A percentile compares a stretch with the other conserved stretches of the same genome.
Conservation (phyloP, 2,797 vertebrate genomes). For the Serranus cabrilla region DNA sequence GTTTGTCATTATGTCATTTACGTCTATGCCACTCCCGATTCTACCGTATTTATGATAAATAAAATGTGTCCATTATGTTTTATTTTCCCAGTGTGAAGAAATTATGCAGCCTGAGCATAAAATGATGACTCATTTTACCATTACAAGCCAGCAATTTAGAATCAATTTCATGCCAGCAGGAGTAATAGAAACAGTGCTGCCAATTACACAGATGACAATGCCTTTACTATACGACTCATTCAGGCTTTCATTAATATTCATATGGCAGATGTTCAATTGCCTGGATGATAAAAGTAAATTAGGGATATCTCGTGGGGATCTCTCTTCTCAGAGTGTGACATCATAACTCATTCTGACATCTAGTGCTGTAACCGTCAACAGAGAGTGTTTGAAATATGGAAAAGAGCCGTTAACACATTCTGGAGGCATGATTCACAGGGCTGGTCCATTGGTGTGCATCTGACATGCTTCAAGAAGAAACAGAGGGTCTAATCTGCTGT, state of each 20-base stretch:
- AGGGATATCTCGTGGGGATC: slow-evolving; percentile 53
- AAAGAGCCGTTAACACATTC: slow-evolving; percentile 32
- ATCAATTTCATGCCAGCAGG: slow-evolving; percentile 46
- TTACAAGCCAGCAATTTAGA: slow-evolving; percentile 54
- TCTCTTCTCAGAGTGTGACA: slow-evolving; percentile 51
- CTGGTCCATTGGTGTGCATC: slow-evolving; percentile 31
- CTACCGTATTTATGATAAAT: slow-evolving; percentile 28
- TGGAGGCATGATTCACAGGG: slow-evolving; percentile 39
- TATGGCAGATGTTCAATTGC: slow-evolving; percentile 72
- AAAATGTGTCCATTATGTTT: slow-evolving; percentile 23
- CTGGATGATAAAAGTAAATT: slow-evolving; percentile 62
- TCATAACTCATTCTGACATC: slow-evolving; percentile 62
- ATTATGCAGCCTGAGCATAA: slow-evolving; percentile 29
- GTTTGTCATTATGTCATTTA: background rate
- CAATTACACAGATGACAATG: slow-evolving; percentile 62
- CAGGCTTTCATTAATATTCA: slow-evolving; percentile 62
- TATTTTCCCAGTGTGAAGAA: slow-evolving; percentile 26
- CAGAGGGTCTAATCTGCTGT: slow-evolving; percentile 28
- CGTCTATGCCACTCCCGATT: slow-evolving; percentile 2
- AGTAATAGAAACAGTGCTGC: slow-evolving; percentile 42
- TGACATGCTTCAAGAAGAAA: slow-evolving; percentile 37
- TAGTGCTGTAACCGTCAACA: slow-evolving; percentile 37
- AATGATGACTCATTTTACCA: slow-evolving; percentile 50
- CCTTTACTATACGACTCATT: slow-evolving; percentile 50
- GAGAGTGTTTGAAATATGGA: slow-evolving; percentile 58